Base-by-base conservation (phyloP, 2,888 invertebrate species). In the Ichneumon xanthorius region DNA sequence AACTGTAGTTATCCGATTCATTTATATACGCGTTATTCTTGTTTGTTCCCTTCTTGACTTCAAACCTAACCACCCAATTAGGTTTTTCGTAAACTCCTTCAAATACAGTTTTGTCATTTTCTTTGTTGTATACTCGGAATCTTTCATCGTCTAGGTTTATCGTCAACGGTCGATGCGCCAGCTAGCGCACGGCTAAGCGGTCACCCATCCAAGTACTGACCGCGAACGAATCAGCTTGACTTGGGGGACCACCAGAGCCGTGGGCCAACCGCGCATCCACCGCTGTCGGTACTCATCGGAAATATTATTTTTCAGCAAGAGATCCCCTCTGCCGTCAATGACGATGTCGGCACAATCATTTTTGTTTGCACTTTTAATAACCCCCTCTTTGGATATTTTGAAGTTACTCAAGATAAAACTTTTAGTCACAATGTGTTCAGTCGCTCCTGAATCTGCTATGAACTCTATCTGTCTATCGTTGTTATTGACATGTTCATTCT, bases 291-390 rank as follows among this genome's bases (percentile, higher is more conserved):
- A 37, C 37, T n/a, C 33, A 33, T 33, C 5, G 5, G 33, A 33
- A 33, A 33, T 33, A 33, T 33, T 5, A 33, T 33, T 33, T 33
- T 33, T 68, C 16, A 89, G 58, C 19, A 86, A 65, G 16, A 89
- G 79, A 83, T 88, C 80, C 14, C 88, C 88, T 87, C 68, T 88
- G 48, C 88, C 88, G 82, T 89, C 88, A 33, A 33, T 33, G 33
- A 33, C 33, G 45, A 89, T 86, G 55, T 87, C 86, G 37, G 88
- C 87, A 61, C 81, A 84, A 14, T 84, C 48, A 63, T 88, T 88
- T 65, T 86, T 88, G 50, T 87, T 88, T 14, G 87, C 87, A 72
- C 85, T 33, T 87, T 55, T 88, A 87, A 84, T 87, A 83, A 33
- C 33, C 33, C 33, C 33, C 33, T 33, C 84, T 26, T 84, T 48